Percentiles rank a stretch among this genome's conserved stretches.
Evolutionary conservation across 2,113 vertebrate genomes (phyloP).

Genomic region (Hippocampus abdominalis): DNA sequence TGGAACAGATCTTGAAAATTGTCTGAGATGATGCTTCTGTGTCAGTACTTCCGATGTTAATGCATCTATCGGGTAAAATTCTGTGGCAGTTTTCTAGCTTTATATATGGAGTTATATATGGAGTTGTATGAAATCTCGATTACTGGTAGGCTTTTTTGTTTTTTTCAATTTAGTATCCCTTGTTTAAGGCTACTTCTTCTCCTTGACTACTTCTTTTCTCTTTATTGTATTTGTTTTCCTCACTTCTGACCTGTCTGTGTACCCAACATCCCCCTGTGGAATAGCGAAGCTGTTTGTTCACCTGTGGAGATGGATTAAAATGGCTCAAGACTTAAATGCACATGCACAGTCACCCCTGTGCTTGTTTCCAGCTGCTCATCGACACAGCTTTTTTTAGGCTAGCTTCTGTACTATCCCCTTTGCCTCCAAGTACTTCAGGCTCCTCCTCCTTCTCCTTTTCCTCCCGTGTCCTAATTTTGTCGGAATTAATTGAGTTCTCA

Average conservation of each 20-base stretch:
- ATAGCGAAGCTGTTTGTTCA: conserved; percentile 32
- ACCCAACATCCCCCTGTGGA: conserved; percentile 42
- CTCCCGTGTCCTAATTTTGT: conserved; percentile 61
- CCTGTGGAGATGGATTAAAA: conserved; percentile 60
- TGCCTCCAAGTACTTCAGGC: conserved; percentile 38
- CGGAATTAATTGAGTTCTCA: conserved; percentile 76
- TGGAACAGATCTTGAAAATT: background rate
- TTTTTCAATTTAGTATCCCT: background rate
- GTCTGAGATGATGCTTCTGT: background rate
- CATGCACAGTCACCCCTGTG: conserved; percentile 48
- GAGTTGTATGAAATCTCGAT: background rate
- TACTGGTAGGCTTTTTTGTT: too few species aligned
- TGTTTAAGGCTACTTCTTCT: conserved; percentile 6
- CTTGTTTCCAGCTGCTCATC: conserved; percentile 60
- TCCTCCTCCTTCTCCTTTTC: conserved; percentile 37
- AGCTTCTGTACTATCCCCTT: conserved; percentile 33
- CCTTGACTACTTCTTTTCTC: conserved; percentile 4
- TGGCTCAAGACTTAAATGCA: conserved; percentile 52
- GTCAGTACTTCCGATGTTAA: background rate
- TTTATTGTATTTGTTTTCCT: conserved; percentile 10
- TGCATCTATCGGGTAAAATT: background rate
- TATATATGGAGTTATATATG: too few species aligned
- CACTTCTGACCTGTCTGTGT: conserved; percentile 34
- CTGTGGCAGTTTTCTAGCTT: background rate
- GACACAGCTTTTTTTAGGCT: conserved; percentile 43